A percentile compares a stretch with the other conserved stretches of the same genome.
Evolutionary conservation across 1,140 invertebrate species (phyloP).

Genomic region (Drosophila parvula): DNA sequence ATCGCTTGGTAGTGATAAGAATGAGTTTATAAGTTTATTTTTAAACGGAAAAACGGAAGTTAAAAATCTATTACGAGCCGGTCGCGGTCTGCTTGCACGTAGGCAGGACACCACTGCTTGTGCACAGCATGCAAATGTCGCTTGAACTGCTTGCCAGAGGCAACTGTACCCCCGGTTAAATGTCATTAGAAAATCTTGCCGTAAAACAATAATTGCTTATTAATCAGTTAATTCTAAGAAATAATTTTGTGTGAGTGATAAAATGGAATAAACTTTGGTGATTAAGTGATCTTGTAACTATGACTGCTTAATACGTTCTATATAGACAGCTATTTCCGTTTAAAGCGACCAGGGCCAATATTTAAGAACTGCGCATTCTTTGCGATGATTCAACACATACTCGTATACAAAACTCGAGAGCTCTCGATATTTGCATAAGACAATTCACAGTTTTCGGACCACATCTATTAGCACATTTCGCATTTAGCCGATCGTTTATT

Average conservation of each 20-base stretch:
- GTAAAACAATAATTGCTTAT: not conserved
- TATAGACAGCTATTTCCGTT: constrained; percentile 23
- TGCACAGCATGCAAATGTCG: not conserved
- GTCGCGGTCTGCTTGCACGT: not conserved
- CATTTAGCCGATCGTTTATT: constrained; percentile 28
- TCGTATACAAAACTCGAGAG: not conserved
- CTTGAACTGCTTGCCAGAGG: constrained; percentile 18
- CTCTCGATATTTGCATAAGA: constrained; percentile 46
- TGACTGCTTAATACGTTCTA: not conserved
- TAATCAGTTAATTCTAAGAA: not conserved
- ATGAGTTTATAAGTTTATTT: constrained; percentile 35
- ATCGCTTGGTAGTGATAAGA: constrained; percentile 36
- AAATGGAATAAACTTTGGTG: too few relatives aligned
- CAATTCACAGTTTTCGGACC: constrained; percentile 49
- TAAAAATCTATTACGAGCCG: constrained; percentile 9
- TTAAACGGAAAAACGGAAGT: constrained; percentile 46
- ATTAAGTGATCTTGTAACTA: too few relatives aligned
- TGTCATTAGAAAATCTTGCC: not conserved
- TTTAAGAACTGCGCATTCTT: constrained; percentile 44
- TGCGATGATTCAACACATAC: constrained; percentile 32
- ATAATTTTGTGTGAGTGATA: too few relatives aligned
- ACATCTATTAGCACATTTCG: constrained; percentile 52
- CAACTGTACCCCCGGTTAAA: not conserved
- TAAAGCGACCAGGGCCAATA: not conserved
- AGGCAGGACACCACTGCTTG: constrained; percentile 10